Evolutionary conservation across 1,140 invertebrate genomes (phyloP), one percentile per base, ranked within the genome.

Genomic region (Zaprionus taronus): DNA sequence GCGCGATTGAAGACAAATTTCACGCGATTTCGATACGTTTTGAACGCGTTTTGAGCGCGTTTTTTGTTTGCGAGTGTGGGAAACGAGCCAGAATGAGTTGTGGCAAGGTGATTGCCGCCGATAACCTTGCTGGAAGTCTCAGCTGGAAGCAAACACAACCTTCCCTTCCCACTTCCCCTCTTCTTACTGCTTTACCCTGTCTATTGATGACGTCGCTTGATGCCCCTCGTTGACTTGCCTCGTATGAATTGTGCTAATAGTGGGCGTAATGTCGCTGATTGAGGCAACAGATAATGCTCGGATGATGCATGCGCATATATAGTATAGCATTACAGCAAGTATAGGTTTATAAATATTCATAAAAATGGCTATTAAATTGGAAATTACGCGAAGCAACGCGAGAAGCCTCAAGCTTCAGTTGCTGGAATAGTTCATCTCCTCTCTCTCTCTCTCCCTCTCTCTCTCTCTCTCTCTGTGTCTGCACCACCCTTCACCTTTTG

Each of bases 401-500:
- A 20, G n/a, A 12, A 49, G 38, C 38, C 38, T 17, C 41, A n/a
- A n/a, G 41, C 41, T 44, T 6, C 41, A 17, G 15, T 44, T 9
- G n/a, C n/a, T 51, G n/a, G 22, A 5, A 4, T 3, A 9, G n/a
- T 20, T 1, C 17, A 4, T 22, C 36, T 7, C n/a, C 5, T 22
- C 14, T 17, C 6, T 0, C 41, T 17, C 41, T 17, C 14, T 47
- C n/a, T 24, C 3, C 5, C n/a, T 22, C 47, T 24, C n/a, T 7
- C 17, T 49, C 31, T 11, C 31, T 34, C 31, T 44, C 7, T 17
- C 6, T 51, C 4, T 24, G 6, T 20, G 17, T 12, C 47, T 24
- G 12, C n/a, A 17, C 17, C 47, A 51, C 72, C 72, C 60, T 63
- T 75, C 72, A 75, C 72, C 67, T 58, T 70, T 72, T 66, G 67